Conservation (phyloP, 2,888 invertebrate species). For the Caenorhabditis macrosperma region DNA sequence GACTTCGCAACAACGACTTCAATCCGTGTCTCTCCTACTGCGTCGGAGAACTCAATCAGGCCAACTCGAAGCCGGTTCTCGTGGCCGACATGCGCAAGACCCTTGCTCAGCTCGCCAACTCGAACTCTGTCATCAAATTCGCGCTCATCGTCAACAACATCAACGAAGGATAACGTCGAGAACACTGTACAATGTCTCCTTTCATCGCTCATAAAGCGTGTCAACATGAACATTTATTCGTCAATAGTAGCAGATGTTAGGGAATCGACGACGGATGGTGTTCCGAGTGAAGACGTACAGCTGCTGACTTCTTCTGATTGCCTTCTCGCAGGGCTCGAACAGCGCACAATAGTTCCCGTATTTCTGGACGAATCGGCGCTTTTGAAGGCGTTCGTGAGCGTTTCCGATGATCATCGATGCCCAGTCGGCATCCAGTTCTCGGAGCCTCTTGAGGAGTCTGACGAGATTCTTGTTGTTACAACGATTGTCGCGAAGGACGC, state of each 20-base stretch:
- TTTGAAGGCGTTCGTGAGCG: not conserved
- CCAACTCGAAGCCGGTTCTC: constrained; percentile 35
- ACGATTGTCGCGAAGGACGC: constrained; percentile 5
- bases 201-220: not conserved
- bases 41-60: constrained; percentile 18
- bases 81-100: constrained; percentile 24
- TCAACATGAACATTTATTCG: not conserved
- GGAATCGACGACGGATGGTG: not conserved
- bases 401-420: constrained; percentile 3
- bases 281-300: not conserved
- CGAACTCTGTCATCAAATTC: constrained; percentile 14
- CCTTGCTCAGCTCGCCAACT: constrained; percentile 19
- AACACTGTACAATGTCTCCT: not conserved
- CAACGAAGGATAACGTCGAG: not conserved
- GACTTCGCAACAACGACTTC: constrained; percentile 15
- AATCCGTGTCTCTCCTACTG: constrained; percentile 39
- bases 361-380: not conserved
- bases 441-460: not conserved
- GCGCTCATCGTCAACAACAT: constrained; percentile 25
- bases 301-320: not conserved
- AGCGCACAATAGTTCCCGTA: not conserved
- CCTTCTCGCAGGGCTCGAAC: not conserved
- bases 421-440: not conserved
- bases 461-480: not conserved
- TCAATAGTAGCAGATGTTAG: not conserved